Evolutionary conservation across 2,113 vertebrate species (phyloP), one percentile per base, ranked within the genome.

Genomic region (Syrrhaptes paradoxus): DNA sequence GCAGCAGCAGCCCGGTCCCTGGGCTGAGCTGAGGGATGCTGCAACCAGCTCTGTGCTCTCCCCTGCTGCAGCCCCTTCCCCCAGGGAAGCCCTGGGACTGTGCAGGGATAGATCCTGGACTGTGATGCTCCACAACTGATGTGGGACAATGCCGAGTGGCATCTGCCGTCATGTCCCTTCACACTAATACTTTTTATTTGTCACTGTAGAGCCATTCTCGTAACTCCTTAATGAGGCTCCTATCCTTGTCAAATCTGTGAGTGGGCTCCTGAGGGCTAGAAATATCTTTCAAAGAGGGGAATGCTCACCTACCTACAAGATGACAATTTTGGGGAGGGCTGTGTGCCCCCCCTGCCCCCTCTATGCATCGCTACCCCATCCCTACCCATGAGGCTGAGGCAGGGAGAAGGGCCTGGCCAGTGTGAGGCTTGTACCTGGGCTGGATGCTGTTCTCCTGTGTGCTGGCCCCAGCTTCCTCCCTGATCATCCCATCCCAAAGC

Each of bases 321-420:
- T 2, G 4, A 3, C 3, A 26, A 11, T 52, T 13, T 2, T 0
- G 13, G 72, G 9, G 3, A 36, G 83, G 32, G 17, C 16, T 46
- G 46, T 20, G 2, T 38, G 8, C 13, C 13, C 3, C 18, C 11
- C 5, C 5, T 36, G 12, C 10, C 4, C 8, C 7, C 6, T 12
- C 36, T 4, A 0, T 45, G 20, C 0, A 1, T 49, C 0, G 0
- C 19, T 89, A 7, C 13, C 2, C 14, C 6, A 49, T 66, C 13
- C 7, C 10, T 62, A 4, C 20, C 58, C 8, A 0, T 18, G 13
- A 6, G 4, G 7, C 49, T 77, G 59, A 36, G 24, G 9, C 28
- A 45, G 26, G 10, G 8, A 80, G 73, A 67, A 31, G 4, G 11
- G 10, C 24, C 6, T 0, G 14, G 18, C 14, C 24, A 48, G 31